These are phyloP conservation scores for Platycercus adscitus DNA, from an alignment of 2,113 vertebrate genomes.

Conservation along the genomic window DNA sequence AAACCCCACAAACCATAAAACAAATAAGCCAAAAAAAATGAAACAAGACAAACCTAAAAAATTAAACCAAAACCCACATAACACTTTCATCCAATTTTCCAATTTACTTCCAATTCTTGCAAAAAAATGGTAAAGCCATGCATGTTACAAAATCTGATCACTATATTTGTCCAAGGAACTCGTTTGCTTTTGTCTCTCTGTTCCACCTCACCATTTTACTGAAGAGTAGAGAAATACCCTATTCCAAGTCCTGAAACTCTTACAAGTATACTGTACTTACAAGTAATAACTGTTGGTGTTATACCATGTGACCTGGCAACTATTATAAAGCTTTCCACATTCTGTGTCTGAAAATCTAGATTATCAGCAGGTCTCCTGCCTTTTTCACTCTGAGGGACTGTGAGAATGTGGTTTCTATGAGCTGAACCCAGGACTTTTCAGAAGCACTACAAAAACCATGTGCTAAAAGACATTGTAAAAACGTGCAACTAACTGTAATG, in stretches of 20 bases:
- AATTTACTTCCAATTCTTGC: background rate
- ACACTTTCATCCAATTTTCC: background rate
- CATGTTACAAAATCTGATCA: background rate
- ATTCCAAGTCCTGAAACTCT: background rate
- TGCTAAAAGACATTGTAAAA: background rate
- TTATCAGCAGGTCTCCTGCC: background rate
- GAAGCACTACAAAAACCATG: rapidly evolving
- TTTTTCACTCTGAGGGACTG: background rate
- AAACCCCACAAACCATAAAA: background rate
- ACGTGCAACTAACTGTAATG: rapidly evolving
- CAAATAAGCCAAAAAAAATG: background rate
- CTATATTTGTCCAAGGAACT: background rate
- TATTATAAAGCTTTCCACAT: background rate
- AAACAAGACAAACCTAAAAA: background rate
- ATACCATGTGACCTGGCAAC: background rate
- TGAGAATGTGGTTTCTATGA: background rate
- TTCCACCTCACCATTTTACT: background rate
- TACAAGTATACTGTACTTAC: background rate
- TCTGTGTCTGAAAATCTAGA: background rate
- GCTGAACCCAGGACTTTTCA: background rate
- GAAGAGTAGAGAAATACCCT: background rate
- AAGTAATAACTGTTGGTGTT: background rate
- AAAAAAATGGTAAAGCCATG: background rate
- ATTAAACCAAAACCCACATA: background rate
- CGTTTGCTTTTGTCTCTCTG: background rate